Conservation (phyloP, 1,140 invertebrate genomes). For the Drosophila oshimai region DNA sequence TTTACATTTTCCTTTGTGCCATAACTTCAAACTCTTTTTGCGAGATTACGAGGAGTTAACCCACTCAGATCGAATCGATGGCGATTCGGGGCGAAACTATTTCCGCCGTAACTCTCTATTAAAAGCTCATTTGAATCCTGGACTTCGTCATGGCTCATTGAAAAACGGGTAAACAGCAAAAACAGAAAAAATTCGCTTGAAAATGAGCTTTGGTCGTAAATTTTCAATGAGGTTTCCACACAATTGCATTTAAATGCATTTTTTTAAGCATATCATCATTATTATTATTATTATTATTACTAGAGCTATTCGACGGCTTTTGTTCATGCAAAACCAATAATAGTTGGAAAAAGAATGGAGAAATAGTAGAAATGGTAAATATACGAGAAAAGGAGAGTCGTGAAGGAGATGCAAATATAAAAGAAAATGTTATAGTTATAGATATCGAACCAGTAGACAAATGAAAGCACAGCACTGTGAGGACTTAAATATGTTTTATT, state of each 20-base stretch:
- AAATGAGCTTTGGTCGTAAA: constrained; percentile 42
- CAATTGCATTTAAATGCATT: constrained; percentile 48
- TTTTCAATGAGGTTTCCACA: constrained; percentile 52
- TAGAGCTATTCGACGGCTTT: constrained; percentile 10
- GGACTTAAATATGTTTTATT: neutral
- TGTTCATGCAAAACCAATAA: neutral
- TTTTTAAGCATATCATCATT: constrained; percentile 35
- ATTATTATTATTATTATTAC: constrained; percentile 38
- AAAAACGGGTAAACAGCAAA: constrained; percentile 19
- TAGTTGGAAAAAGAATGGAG: neutral
- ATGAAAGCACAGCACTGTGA: constrained; percentile 20
- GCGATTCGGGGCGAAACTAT: constrained; percentile 9
- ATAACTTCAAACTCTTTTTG: constrained; percentile 70
- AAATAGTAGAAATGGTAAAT: neutral
- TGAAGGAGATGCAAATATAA: neutral
- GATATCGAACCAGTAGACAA: constrained; percentile 19
- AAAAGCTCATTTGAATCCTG: constrained; percentile 37
- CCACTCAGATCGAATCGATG: constrained; percentile 10
- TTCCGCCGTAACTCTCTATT: constrained; percentile 34
- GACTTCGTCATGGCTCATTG: constrained; percentile 34
- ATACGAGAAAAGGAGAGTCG: neutral
- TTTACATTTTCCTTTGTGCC: constrained; percentile 67
- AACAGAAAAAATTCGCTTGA: constrained; percentile 17
- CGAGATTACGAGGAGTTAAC: constrained; percentile 29
- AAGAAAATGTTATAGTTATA: neutral